Conservation (phyloP, 2,113 vertebrate genomes). For the Callorhinus ursinus region DNA sequence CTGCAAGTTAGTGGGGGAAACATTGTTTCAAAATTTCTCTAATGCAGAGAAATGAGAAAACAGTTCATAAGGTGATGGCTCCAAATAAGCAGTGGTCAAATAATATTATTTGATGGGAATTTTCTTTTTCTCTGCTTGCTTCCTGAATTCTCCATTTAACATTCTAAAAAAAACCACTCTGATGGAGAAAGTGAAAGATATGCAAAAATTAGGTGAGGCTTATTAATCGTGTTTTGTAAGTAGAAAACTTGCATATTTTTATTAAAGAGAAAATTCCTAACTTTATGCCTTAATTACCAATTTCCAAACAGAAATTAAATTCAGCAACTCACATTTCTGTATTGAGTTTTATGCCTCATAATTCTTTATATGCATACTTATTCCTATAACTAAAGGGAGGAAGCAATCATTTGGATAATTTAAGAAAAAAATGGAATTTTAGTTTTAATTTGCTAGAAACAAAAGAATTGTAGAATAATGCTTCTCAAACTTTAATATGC, state of each 20-base stretch:
- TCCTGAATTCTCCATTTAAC: slow-evolving; percentile 13
- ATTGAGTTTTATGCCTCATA: not conserved
- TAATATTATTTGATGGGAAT: not conserved
- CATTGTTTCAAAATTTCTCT: slow-evolving; percentile 45
- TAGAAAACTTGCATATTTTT: slow-evolving; percentile 21
- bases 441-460: not conserved
- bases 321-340: slow-evolving; percentile 27
- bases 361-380: not conserved
- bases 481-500: not conserved
- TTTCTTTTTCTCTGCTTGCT: slow-evolving; percentile 3
- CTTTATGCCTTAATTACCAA: not conserved
- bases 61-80: not conserved
- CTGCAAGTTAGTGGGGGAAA: slow-evolving; percentile 59
- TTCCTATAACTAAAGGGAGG: not conserved
- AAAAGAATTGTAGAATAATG: not conserved
- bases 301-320: slow-evolving; percentile 53
- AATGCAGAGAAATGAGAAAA: slow-evolving; percentile 34
- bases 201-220: slow-evolving; percentile 43
- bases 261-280: slow-evolving; percentile 37
- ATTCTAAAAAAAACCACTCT: slow-evolving; percentile 45
- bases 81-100: slow-evolving; percentile 33
- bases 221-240: slow-evolving; percentile 24
- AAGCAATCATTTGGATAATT: slow-evolving; percentile 32
- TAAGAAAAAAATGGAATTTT: slow-evolving; percentile 15
- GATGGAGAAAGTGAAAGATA: slow-evolving; percentile 15